phyloP scores from a whole-genome alignment of 2,797 vertebrate species.

The Hemitrygon akajei region DNA sequence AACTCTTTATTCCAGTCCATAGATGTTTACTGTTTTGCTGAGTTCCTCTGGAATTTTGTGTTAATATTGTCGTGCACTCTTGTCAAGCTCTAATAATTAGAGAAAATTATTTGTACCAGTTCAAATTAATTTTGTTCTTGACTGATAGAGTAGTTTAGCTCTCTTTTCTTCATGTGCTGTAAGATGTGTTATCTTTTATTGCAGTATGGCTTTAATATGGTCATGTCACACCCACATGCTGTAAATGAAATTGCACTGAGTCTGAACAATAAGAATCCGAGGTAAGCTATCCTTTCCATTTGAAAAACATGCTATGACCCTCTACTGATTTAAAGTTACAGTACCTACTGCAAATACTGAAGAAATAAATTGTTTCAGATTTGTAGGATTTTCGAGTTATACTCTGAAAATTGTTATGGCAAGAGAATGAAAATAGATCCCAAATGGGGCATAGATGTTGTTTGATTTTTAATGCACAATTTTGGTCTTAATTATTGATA shows the following conservation, averaged over 20 bases:
- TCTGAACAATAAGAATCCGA: conserved; percentile 91
- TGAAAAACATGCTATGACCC: background rate
- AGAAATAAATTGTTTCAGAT: background rate
- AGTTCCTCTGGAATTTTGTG: too few species aligned
- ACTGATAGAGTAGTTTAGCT: background rate
- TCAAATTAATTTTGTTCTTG: background rate
- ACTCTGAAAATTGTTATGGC: background rate
- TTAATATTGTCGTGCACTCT: background rate
- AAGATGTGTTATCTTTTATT: conserved; percentile 40
- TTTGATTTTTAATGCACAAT: background rate
- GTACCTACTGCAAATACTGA: background rate
- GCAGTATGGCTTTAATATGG: conserved; percentile 98
- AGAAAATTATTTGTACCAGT: background rate
- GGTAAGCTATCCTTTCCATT: conserved; percentile 56
- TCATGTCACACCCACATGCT: conserved; percentile 93
- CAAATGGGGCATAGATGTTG: background rate
- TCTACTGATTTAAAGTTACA: background rate
- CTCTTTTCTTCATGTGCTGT: background rate
- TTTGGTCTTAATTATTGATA: background rate
- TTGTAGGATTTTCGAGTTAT: background rate
- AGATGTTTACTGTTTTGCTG: too few species aligned
- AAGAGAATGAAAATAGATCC: background rate
- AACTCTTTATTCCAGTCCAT: too few species aligned
- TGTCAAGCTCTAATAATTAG: background rate
- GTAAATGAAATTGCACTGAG: conserved; percentile 95